Percentiles rank a stretch among this genome's conserved stretches.
Evolutionary conservation across 2,888 invertebrate species (phyloP).

Genomic region (Drosophila siamana): DNA sequence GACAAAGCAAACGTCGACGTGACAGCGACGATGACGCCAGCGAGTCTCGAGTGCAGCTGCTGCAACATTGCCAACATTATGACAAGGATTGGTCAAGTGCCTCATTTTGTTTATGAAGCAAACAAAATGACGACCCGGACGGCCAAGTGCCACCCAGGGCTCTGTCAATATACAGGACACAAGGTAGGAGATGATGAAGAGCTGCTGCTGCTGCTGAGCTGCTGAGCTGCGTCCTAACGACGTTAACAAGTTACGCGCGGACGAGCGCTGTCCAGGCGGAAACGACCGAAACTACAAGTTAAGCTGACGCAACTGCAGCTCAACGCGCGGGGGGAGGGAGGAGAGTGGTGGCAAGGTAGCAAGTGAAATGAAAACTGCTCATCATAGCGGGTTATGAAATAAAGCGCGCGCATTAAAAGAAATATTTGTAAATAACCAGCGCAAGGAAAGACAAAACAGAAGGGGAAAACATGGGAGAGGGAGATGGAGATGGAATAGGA

Average conservation of each 20-base stretch:
- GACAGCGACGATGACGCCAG: not conserved
- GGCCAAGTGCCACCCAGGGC: slow-evolving; percentile 18
- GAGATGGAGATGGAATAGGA: too few species aligned
- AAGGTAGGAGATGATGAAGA: not conserved
- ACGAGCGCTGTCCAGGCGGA: slow-evolving; percentile 63
- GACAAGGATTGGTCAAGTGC: slow-evolving; percentile 68
- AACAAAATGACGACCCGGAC: slow-evolving; percentile 56
- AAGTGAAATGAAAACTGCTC: slow-evolving; percentile 12
- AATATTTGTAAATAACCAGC: slow-evolving; percentile 16
- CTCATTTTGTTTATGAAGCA: slow-evolving; percentile 77
- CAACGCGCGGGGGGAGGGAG: too few species aligned
- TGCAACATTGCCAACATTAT: slow-evolving; percentile 44
- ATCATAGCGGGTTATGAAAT: slow-evolving; percentile 30
- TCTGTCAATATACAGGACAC: slow-evolving; percentile 35
- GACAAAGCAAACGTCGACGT: slow-evolving; percentile 67
- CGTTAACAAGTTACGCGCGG: slow-evolving; percentile 71
- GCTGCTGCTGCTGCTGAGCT: not conserved
- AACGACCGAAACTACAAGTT: slow-evolving; percentile 44
- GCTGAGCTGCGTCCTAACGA: slow-evolving; percentile 12
- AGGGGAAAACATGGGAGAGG: not conserved
- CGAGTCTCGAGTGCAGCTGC: slow-evolving; percentile 35
- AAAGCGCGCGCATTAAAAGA: slow-evolving; percentile 38
- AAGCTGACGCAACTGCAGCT: too few species aligned
- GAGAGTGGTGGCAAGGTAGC: not conserved
- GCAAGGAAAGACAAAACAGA: not conserved